Evolutionary conservation across 2,888 invertebrate species (phyloP).

Genomic region (Drosophila vallismaia): DNA sequence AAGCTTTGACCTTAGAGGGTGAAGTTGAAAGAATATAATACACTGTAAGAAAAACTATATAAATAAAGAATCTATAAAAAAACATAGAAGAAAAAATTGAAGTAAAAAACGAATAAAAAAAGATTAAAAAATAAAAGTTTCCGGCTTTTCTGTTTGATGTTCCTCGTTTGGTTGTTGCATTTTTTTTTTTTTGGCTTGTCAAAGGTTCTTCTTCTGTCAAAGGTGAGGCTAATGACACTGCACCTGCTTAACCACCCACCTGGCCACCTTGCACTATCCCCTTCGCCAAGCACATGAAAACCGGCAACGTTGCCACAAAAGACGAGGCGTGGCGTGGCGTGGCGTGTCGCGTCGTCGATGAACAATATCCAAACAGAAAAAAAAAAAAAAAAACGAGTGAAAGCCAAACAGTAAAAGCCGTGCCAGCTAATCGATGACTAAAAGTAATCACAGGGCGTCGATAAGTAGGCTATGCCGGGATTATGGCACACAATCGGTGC

Average conservation of each 20-base stretch:
- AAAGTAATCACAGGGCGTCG: conserved; percentile 50
- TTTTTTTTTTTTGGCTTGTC: too few species aligned
- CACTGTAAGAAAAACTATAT: not conserved
- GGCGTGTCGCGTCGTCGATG: conserved; percentile 16
- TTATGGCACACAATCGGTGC: conserved; percentile 24
- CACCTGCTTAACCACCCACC: conserved; percentile 14
- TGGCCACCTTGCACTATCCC: conserved; percentile 23
- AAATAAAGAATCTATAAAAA: too few species aligned
- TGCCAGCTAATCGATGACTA: conserved; percentile 42
- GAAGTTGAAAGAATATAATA: not conserved
- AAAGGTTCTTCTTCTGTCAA: conserved; percentile 22
- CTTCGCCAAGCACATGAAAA: conserved; percentile 30
- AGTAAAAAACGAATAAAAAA: too few species aligned
- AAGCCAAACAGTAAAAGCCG: conserved; percentile 20
- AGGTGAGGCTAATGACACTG: conserved; percentile 74
- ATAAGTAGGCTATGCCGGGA: conserved; percentile 59
- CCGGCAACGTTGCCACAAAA: conserved; percentile 38
- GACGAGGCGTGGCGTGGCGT: conserved; percentile 12
- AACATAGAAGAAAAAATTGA: too few species aligned
- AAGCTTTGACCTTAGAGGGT: conserved; percentile 35
- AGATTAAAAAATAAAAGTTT: conserved; percentile 54
- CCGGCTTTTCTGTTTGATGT: conserved; percentile 1
- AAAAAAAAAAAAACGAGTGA: conserved; percentile 13
- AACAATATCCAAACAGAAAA: not conserved
- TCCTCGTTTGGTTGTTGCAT: conserved; percentile 39